Percentiles rank a stretch among this genome's conserved stretches.
Conservation (phyloP, 2,113 vertebrate genomes). For the Thunnus thynnus region DNA sequence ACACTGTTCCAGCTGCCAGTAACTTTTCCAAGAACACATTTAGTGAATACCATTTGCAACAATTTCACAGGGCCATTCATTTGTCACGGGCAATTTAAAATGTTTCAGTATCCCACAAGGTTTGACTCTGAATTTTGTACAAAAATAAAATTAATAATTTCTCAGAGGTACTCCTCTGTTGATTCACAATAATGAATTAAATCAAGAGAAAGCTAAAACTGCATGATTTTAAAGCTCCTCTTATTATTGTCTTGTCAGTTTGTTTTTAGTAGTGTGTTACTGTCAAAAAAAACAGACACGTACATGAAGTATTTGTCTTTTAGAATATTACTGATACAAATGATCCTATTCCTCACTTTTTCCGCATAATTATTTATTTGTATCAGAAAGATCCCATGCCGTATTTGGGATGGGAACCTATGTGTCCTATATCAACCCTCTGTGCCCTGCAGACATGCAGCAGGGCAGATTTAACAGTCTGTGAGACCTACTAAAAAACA, state of each 20-base stretch:
- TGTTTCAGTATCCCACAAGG: conserved; percentile 12
- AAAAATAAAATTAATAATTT: not conserved
- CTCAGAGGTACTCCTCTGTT: not conserved
- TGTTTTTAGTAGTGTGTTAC: not conserved
- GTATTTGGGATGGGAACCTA: not conserved
- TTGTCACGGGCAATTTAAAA: not conserved
- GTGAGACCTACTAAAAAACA: conserved; percentile 63
- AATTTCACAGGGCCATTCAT: conserved; percentile 42
- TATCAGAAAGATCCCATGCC: conserved; percentile 10
- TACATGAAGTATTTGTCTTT: not conserved
- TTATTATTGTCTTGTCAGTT: conserved; percentile 5
- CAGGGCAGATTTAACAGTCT: conserved; percentile 21
- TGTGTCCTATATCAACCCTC: conserved; percentile 9
- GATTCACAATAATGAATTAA: not conserved
- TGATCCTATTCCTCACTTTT: not conserved
- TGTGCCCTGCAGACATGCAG: conserved; percentile 9
- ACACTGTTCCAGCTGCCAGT: conserved; percentile 53
- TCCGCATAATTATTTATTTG: not conserved
- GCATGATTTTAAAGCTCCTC: not conserved
- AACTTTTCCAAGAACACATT: conserved; percentile 61
- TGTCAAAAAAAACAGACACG: not conserved
- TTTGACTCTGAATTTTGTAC: not conserved
- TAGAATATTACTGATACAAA: not conserved
- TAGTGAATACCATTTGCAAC: conserved; percentile 33
- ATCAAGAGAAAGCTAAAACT: not conserved